These are phyloP conservation scores for Sus scrofa DNA, from an alignment of 2,113 vertebrate species.

Conservation along the genomic window DNA sequence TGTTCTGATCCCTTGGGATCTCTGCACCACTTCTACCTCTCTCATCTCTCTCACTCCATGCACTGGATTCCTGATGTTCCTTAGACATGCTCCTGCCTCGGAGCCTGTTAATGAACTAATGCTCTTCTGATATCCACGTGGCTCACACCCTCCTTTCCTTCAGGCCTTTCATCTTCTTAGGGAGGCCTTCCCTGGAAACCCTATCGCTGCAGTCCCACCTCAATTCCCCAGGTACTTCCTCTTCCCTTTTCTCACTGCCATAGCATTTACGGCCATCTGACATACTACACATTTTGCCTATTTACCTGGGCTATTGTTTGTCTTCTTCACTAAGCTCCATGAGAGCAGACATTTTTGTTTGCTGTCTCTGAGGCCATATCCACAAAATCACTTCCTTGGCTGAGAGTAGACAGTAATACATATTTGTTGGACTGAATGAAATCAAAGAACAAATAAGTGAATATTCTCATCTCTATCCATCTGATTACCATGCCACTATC, in stretches of 20 bases:
- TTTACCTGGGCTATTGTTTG: neutral
- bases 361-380: neutral
- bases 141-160: neutral
- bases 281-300: neutral
- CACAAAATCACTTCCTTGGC: constrained; percentile 45
- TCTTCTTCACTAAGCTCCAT: constrained; percentile 39
- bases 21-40: neutral
- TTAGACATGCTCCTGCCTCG: neutral
- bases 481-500: neutral
- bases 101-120: neutral
- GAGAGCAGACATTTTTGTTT: constrained; percentile 31
- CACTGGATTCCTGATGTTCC: neutral
- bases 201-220: neutral
- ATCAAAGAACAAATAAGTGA: constrained; percentile 32
- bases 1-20: neutral
- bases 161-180: neutral
- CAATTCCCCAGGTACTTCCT: neutral
- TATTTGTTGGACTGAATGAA: neutral
- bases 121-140: neutral
- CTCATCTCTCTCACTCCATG: neutral
- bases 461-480: neutral
- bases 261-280: neutral
- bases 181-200: neutral
- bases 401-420: constrained; percentile 3
- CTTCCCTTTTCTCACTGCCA: neutral